Base-by-base conservation (phyloP, 2,113 vertebrate genomes). In the Hippocampus abdominalis region DNA sequence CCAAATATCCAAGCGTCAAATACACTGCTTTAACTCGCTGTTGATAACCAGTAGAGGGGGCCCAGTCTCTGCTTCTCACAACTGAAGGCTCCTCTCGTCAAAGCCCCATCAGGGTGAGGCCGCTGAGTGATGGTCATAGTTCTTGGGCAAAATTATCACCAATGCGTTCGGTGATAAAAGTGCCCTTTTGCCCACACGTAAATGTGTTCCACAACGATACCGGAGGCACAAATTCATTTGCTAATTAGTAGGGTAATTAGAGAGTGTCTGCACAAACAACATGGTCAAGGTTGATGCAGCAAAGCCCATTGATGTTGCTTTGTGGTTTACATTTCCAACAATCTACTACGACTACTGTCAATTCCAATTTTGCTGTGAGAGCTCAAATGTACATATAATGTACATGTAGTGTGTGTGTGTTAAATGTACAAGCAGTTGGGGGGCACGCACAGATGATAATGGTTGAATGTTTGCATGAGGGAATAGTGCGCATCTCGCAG, bases 121-220 rank as follows among this genome's bases (percentile, higher is more conserved):
- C 46, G 71, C 70, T 84, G 70, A 21, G 9, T 39, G 69, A 81
- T 79, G 68, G 61, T 27, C 75, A 75, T 66, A 87, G 81, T 85
- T 88, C 85, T 87, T 21, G 73, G 68, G 70, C 68, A 8, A 89
- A 88, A 88, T 89, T 81, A 74, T 89, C 87, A 89, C 78, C 62
- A 60, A 78, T 78, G 81, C 76, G 79, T 81, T 81, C 74, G 75
- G 76, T 82, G 86, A 86, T 87, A 85, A 89, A 88, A 84, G 75
- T 80, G 84, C 65, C 85, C 76, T 79, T 87, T 81, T 82, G 72
- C 75, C 78, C 73, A 71, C 71, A 80, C 79, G 70, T 65, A 78
- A 74, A 69, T 42, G 66, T 66, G 25, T 73, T 71, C 59, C 49
- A 70, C 69, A 6, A 75, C 68, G 29, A 71, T 77, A 53, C 73